These are phyloP conservation scores for Ceratina japonica DNA, from an alignment of 1,140 invertebrate genomes.

Conservation along the genomic window DNA sequence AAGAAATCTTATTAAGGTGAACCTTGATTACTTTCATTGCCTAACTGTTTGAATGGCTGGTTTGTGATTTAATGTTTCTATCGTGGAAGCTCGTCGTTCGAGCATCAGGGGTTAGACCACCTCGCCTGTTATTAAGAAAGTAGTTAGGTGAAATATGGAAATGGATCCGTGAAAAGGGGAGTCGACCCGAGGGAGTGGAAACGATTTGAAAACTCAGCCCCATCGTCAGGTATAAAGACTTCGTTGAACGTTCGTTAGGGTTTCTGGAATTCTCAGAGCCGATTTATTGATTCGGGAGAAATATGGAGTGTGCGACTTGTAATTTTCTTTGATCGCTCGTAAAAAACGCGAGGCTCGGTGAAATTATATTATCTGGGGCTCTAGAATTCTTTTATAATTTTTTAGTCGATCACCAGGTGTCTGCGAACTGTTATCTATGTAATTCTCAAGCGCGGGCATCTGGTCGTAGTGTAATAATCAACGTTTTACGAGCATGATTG, in stretches of 20 bases:
- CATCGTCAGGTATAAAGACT: too few species aligned
- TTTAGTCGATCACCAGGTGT: too few species aligned
- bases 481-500: constrained; percentile 24
- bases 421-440: too few species aligned
- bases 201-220: not conserved
- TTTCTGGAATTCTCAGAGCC: not conserved
- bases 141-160: constrained; percentile 14
- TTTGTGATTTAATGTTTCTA: too few species aligned
- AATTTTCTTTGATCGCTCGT: not conserved
- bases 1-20: too few species aligned
- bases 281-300: not conserved
- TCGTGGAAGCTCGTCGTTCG: too few species aligned
- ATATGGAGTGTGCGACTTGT: not conserved
- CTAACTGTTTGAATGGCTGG: too few species aligned
- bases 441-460: too few species aligned
- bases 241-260: not conserved
- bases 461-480: constrained; percentile 8
- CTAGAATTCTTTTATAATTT: not conserved
- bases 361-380: not conserved
- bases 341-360: not conserved
- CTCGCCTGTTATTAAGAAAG: not conserved
- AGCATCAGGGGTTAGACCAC: too few species aligned
- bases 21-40: too few species aligned
- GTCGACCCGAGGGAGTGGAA: not conserved
- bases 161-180: constrained; percentile 6